Percentiles rank a stretch among this genome's conserved stretches.
Evolutionary conservation across 2,797 vertebrate species (phyloP).

Genomic region (Nannoperca obscura): DNA sequence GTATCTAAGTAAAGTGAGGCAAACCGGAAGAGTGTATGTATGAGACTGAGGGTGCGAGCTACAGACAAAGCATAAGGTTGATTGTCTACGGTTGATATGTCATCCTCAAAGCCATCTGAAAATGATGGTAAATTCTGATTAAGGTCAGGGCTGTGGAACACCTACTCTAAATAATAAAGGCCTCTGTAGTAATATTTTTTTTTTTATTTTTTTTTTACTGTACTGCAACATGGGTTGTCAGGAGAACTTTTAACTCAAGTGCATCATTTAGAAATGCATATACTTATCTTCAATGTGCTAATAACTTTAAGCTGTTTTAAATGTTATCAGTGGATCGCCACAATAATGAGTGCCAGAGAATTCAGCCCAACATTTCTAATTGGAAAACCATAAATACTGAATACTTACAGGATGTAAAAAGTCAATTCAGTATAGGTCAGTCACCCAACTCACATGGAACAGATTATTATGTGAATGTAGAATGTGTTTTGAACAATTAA

Average conservation of each 20-base stretch:
- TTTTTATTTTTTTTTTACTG: neutral
- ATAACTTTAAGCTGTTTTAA: neutral
- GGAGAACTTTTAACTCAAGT: neutral
- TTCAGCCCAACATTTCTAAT: neutral
- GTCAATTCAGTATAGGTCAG: neutral
- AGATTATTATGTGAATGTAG: neutral
- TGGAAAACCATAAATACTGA: neutral
- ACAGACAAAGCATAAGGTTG: constrained; percentile 7
- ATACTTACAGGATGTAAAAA: neutral
- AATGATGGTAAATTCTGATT: constrained; percentile 55
- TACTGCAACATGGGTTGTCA: neutral
- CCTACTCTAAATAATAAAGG: constrained; percentile 49
- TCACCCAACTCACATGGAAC: neutral
- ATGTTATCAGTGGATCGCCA: neutral
- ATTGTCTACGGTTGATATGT: constrained; percentile 25
- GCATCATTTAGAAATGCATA: neutral
- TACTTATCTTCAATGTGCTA: neutral
- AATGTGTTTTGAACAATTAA: constrained; percentile 4
- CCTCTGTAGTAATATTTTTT: constrained; percentile 10
- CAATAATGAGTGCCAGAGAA: neutral
- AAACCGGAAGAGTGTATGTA: neutral
- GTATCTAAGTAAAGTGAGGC: neutral
- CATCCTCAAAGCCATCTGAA: constrained; percentile 36
- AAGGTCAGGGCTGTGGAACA: constrained; percentile 47
- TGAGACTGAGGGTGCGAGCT: neutral